phyloP scores from a whole-genome alignment of 1,140 invertebrate genomes.

The Trachymyrmex septentrionalis region DNA sequence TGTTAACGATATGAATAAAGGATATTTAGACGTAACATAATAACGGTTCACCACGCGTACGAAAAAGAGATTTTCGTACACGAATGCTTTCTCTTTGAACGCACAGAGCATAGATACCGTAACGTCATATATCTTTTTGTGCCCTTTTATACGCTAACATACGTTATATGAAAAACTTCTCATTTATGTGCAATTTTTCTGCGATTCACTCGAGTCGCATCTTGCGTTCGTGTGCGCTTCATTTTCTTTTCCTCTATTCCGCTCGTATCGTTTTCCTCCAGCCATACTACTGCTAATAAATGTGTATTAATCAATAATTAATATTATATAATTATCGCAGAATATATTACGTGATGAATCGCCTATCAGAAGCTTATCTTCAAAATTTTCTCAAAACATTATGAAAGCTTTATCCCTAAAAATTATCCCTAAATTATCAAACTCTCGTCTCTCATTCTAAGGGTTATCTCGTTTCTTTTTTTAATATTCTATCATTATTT shows the following conservation, averaged over 20 bases:
- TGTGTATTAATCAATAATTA: constrained; percentile 27
- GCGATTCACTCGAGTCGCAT: constrained; percentile 37
- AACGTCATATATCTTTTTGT: constrained; percentile 33
- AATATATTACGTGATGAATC: not conserved
- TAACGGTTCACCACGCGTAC: constrained; percentile 2
- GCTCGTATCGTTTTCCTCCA: not conserved
- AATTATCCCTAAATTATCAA: not conserved
- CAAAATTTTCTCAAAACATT: not conserved
- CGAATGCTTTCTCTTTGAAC: constrained; percentile 40
- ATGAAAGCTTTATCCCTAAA: not conserved
- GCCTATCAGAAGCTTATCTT: not conserved
- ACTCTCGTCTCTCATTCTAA: not conserved
- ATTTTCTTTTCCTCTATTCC: constrained; percentile 43
- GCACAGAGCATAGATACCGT: constrained; percentile 35
- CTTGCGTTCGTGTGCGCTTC: constrained; percentile 34
- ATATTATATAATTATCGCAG: constrained; percentile 11
- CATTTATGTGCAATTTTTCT: constrained; percentile 47
- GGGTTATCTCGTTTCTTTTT: not conserved
- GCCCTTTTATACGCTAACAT: constrained; percentile 43
- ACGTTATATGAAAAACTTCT: constrained; percentile 58
- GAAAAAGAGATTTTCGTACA: constrained; percentile 31
- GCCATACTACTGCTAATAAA: not conserved
- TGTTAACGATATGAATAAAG: constrained; percentile 39
- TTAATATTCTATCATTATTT: not conserved
- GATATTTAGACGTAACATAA: constrained; percentile 38